Percentiles rank a stretch among this genome's conserved stretches.
Conservation (phyloP, 2,888 invertebrate species). For the Neuroscelio doddi region DNA sequence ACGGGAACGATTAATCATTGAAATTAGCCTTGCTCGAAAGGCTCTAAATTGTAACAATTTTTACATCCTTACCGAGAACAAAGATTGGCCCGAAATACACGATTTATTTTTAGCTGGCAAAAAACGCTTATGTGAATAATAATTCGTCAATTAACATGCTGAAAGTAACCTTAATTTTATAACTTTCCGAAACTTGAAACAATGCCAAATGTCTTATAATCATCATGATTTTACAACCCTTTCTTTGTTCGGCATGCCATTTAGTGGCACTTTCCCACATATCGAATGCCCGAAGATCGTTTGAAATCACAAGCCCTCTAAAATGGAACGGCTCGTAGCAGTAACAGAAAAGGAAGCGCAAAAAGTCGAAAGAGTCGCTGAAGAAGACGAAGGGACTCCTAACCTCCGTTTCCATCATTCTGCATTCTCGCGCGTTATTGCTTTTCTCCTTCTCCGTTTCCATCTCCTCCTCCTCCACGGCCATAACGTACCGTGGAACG, state of each 20-base stretch:
- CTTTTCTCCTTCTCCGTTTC: constrained; percentile 43
- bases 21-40: constrained; percentile 14
- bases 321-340: constrained; percentile 2
- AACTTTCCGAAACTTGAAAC: too few species aligned
- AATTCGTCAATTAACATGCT: too few species aligned
- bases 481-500: constrained; percentile 47
- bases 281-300: neutral
- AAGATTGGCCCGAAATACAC: too few species aligned
- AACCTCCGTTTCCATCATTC: constrained; percentile 52
- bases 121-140: too few species aligned
- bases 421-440: constrained; percentile 51
- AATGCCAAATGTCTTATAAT: too few species aligned
- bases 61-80: neutral
- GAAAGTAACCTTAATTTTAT: too few species aligned
- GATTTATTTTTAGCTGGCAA: too few species aligned
- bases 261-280: neutral
- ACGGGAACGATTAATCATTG: constrained; percentile 27
- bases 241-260: neutral
- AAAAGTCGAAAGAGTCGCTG: constrained; percentile 2
- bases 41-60: neutral
- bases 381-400: constrained; percentile 30
- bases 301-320: neutral
- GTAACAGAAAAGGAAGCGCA: constrained; percentile 6
- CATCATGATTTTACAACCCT: too few species aligned
- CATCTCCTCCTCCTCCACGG: constrained; percentile 42